Percentiles rank a stretch among this genome's conserved stretches.
Evolutionary conservation across 2,888 invertebrate species (phyloP).

Genomic region (Theodoxus fluviatilis): DNA sequence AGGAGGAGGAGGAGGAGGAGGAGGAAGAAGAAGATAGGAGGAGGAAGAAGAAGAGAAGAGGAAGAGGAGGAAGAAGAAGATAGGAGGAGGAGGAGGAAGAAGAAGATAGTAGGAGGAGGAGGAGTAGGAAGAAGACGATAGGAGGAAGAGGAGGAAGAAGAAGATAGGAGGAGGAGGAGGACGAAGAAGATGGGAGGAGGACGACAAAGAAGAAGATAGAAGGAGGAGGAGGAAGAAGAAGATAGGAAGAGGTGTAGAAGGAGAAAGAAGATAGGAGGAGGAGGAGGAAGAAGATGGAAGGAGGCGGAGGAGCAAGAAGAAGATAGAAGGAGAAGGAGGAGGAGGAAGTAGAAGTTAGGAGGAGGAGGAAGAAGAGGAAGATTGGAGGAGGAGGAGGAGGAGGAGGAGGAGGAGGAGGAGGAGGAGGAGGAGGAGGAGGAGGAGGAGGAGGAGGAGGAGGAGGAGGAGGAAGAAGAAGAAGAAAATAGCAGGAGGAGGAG

Average conservation of each 20-base stretch:
- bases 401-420: not conserved
- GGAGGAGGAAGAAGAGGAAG: not conserved
- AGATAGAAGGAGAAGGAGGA: not conserved
- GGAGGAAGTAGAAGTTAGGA: not conserved
- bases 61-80: conserved; percentile 36
- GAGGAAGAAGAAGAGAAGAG: conserved; percentile 31
- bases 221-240: not conserved
- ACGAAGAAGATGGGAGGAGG: not conserved
- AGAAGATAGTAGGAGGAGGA: not conserved
- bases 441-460: conserved; percentile 10
- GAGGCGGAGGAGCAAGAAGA: not conserved
- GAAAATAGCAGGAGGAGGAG: not conserved
- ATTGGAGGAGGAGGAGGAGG: not conserved
- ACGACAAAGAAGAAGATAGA: not conserved
- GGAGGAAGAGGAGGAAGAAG: not conserved
- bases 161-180: not conserved
- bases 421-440: conserved; percentile 11
- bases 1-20: not conserved
- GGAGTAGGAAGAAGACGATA: not conserved
- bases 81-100: not conserved
- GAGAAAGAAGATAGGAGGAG: not conserved
- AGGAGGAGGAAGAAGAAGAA: not conserved
- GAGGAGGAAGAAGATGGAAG: not conserved
- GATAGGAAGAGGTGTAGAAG: not conserved
- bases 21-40: not conserved